Evolutionary conservation across 2,888 invertebrate genomes (phyloP).

Genomic region (Campoplex nolae): DNA sequence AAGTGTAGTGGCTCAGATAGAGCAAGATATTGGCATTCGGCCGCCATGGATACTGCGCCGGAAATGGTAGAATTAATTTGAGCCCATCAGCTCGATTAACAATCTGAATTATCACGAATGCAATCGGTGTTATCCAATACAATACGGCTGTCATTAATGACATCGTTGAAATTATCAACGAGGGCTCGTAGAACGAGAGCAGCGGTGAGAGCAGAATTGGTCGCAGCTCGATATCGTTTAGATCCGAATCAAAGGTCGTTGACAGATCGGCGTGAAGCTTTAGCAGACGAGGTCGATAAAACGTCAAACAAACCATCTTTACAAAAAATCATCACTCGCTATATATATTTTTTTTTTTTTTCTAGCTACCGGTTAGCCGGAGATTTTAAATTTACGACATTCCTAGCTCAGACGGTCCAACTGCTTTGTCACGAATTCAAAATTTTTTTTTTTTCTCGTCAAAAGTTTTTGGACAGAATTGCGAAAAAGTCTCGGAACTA

Average conservation of each 20-base stretch:
- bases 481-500: no score
- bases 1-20: conserved; percentile 53
- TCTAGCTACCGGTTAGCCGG: background rate
- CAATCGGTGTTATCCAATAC: conserved; percentile 47
- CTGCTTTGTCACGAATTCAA: background rate
- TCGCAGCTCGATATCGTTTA: conserved; percentile 35
- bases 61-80: conserved; percentile 59
- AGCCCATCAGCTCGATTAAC: conserved; percentile 40
- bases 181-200: conserved; percentile 27
- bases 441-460: background rate
- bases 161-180: conserved; percentile 20
- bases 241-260: conserved; percentile 18
- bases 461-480: background rate
- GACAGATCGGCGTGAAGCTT: conserved; percentile 28
- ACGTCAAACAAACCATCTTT: conserved; percentile 36
- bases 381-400: background rate
- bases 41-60: conserved; percentile 63
- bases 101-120: conserved; percentile 38
- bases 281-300: conserved; percentile 43
- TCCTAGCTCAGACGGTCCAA: background rate
- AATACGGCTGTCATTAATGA: conserved; percentile 9
- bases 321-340: background rate
- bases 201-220: conserved; percentile 43
- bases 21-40: conserved; percentile 42
- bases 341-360: background rate